phyloP scores from a whole-genome alignment of 2,888 invertebrate genomes.

The Chymomyza procnemis region DNA sequence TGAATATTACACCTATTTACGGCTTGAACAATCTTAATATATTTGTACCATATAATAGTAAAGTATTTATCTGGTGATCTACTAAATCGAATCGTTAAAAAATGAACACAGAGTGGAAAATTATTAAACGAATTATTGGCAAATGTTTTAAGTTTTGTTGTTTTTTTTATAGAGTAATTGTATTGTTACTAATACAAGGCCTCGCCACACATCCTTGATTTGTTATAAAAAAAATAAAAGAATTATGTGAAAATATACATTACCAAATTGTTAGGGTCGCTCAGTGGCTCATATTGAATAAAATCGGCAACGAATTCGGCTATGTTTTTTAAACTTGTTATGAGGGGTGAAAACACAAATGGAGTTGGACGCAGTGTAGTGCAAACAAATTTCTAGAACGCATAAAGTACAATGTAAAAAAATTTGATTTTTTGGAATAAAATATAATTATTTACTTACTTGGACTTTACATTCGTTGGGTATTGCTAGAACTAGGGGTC shows the following conservation, averaged over 20 bases:
- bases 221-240: no score
- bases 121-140: no score
- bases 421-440: not conserved
- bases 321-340: slow-evolving; percentile 83
- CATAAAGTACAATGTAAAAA: not conserved
- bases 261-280: slow-evolving; percentile 83
- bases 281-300: slow-evolving; percentile 86
- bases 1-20: no score
- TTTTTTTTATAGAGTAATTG: no score
- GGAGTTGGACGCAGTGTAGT: slow-evolving; percentile 89
- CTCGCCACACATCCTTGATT: no score
- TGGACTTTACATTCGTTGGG: slow-evolving; percentile 88
- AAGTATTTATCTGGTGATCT: no score
- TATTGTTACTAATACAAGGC: no score
- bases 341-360: slow-evolving; percentile 84
- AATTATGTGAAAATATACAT: slow-evolving; percentile 58
- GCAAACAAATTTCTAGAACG: slow-evolving; percentile 91
- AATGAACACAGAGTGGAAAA: no score
- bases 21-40: no score
- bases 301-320: slow-evolving; percentile 88
- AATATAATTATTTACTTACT: slow-evolving; percentile 79
- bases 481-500: slow-evolving; percentile 84
- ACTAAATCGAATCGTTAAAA: no score
- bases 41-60: no score
- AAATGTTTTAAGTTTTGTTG: no score